These are phyloP conservation scores for Ridgeia piscesae DNA, from an alignment of 1,140 invertebrate species.

Conservation along the genomic window DNA sequence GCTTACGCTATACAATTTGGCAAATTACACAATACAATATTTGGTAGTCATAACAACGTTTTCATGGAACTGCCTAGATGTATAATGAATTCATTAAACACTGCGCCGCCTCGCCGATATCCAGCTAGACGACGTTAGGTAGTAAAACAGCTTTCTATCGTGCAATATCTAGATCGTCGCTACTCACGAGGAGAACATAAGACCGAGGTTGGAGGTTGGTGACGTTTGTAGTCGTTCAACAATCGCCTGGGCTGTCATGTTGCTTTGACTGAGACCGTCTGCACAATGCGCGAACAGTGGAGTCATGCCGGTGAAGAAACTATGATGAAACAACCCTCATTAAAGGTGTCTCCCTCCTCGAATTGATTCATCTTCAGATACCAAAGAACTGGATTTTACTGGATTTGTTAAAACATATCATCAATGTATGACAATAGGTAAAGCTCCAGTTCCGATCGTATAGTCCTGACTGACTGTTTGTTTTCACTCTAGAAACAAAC, in stretches of 20 bases:
- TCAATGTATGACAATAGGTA: neutral
- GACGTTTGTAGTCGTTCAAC: neutral
- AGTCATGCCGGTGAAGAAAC: neutral
- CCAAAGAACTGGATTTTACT: neutral
- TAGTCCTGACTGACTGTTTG: neutral
- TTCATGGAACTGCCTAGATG: no score
- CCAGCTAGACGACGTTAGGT: neutral
- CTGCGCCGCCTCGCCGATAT: neutral
- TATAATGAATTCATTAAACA: neutral
- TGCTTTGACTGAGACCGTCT: neutral
- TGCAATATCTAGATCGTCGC: neutral
- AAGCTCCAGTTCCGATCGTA: no score
- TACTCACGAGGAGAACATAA: neutral
- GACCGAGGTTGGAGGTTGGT: neutral
- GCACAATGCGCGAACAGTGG: neutral
- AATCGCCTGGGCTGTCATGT: neutral
- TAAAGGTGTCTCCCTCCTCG: neutral
- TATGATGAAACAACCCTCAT: conserved; percentile 8
- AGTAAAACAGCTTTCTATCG: neutral
- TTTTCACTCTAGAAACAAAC: no score
- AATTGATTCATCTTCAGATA: no score
- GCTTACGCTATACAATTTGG: no score
- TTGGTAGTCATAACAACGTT: no score
- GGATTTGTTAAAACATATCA: neutral
- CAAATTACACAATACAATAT: no score